Evolutionary conservation across 1,140 invertebrate species (phyloP), one percentile per base, ranked within the genome.

Genomic region (Metopolophium dirhodum): DNA sequence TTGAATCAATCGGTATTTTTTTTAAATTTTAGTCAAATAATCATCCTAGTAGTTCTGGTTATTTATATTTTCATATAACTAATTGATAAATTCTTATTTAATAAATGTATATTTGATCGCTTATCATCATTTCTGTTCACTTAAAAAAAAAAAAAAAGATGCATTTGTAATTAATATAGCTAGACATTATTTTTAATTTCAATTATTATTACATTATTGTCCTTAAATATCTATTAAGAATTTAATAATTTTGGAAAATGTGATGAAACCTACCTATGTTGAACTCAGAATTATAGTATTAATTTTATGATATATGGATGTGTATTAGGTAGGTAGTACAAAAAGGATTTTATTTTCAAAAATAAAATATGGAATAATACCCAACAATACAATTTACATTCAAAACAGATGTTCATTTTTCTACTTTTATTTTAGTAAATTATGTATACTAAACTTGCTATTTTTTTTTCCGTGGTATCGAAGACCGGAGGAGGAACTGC

Each of bases 391-490:
- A 87, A 87, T 87, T 87, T 45, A 26, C 41, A 87, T 47, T 87
- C 26, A 47, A 49, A 87, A 87, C 85, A 87, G 85, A 45, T 87
- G 85, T 87, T 47, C 14, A 87, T 47, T 49, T 87, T 47, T 87
- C 41, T 87, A 49, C 45, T 49, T 87, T n/a, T 77, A 77, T n/a
- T 77, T n/a, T 77, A n/a, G 61, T 77, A n/a, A 35, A 77, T 77
- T 77, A 30, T 77, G n/a, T 77, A 3, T 77, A 77, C n/a, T 18
- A 77, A 77, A 77, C n/a, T 77, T 77, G 30, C 30, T 4, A 41
- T 41, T 41, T 41, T 41, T 41, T 41, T 41, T 41, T 41, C 41
- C 3, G 41, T 41, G 41, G 41, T 41, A 41, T 41, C 3, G 41
- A 41, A 41, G 41, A 41, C 41, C 4, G 41, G 41, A 41, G 41